Evolutionary conservation across 2,888 invertebrate species (phyloP).

Genomic region (Aquatica leii): DNA sequence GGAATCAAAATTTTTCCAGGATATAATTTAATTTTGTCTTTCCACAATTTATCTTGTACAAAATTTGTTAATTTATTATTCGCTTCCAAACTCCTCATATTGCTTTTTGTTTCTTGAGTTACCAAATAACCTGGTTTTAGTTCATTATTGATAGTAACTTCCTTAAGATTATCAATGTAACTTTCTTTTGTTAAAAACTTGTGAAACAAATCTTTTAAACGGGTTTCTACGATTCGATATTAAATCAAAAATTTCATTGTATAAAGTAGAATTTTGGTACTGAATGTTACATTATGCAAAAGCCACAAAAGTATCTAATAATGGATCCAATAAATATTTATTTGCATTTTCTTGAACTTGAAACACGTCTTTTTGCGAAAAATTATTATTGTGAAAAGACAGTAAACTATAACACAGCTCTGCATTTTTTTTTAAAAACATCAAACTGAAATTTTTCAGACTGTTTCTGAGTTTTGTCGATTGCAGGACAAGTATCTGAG

Average conservation of each 20-base stretch:
- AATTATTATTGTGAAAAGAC: constrained; percentile 27
- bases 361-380: constrained; percentile 34
- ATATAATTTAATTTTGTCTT: constrained; percentile 38
- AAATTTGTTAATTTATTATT: constrained; percentile 36
- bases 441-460: too few species aligned
- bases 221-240: constrained; percentile 20
- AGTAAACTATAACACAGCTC: neutral
- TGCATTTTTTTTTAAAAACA: too few species aligned
- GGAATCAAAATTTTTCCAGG: constrained; percentile 40
- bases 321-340: constrained; percentile 18
- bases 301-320: constrained; percentile 16
- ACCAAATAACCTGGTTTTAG: constrained; percentile 21
- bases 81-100: constrained; percentile 7
- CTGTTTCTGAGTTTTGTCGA: too few species aligned
- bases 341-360: constrained; percentile 20
- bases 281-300: constrained; percentile 19
- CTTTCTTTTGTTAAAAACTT: constrained; percentile 11
- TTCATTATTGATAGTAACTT: constrained; percentile 29
- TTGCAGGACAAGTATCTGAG: too few species aligned
- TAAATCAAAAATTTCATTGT: constrained; percentile 14
- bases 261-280: neutral
- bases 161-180: constrained; percentile 17
- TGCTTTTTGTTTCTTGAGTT: constrained; percentile 16
- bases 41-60: constrained; percentile 43
- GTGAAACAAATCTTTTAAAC: constrained; percentile 24